Percentiles rank a stretch among this genome's conserved stretches.
These are phyloP conservation scores for Pollenia angustigena DNA, from an alignment of 2,888 invertebrate genomes.

Conservation along the genomic window DNA sequence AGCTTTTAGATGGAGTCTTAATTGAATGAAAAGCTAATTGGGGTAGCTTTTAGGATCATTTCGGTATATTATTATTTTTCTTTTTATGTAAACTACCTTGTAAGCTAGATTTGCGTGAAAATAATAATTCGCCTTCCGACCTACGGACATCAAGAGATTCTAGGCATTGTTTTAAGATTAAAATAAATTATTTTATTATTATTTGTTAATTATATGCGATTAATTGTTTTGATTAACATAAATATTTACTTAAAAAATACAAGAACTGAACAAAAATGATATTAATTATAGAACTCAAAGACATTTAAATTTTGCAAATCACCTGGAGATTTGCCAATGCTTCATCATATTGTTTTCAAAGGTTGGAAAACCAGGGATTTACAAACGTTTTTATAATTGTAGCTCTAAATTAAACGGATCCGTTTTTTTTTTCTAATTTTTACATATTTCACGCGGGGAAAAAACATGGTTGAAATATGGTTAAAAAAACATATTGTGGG, in stretches of 20 bases:
- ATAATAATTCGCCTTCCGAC: slow-evolving; percentile 83
- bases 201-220: neutral
- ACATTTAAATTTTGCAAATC: slow-evolving; percentile 42
- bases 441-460: too few relatives aligned
- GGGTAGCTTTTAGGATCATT: slow-evolving; percentile 21
- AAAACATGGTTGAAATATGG: too few relatives aligned
- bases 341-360: slow-evolving; percentile 3
- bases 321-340: slow-evolving; percentile 62
- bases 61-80: neutral
- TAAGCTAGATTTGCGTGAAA: slow-evolving; percentile 82
- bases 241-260: too few relatives aligned
- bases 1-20: neutral
- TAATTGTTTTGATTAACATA: neutral
- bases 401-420: too few relatives aligned
- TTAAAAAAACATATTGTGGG: too few relatives aligned
- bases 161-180: slow-evolving; percentile 72
- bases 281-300: too few relatives aligned
- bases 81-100: slow-evolving; percentile 79
- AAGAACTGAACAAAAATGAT: too few relatives aligned
- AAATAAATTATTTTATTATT: slow-evolving; percentile 53
- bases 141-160: slow-evolving; percentile 82
- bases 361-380: slow-evolving; percentile 2
- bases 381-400: neutral
- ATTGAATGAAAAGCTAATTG: neutral
- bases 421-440: too few relatives aligned